These are phyloP conservation scores for Poecilia gillii DNA, from an alignment of 2,797 vertebrate genomes.

Conservation along the genomic window DNA sequence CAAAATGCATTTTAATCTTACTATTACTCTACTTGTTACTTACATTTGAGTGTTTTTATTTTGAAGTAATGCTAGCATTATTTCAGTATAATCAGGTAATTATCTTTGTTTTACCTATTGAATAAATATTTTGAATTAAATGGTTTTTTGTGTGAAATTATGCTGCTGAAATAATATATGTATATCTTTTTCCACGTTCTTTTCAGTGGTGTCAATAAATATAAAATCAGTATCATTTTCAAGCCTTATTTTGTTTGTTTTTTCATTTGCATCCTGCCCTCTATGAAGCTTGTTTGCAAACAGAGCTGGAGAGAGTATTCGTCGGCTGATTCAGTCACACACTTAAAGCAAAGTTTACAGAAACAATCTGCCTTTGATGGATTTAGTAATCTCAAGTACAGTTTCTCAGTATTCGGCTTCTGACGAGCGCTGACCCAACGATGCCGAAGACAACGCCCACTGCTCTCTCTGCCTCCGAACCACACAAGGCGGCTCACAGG, in stretches of 20 bases:
- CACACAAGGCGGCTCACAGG: background rate
- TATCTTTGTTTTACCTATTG: background rate
- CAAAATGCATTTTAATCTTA: background rate
- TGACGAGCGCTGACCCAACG: background rate
- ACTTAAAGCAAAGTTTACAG: background rate
- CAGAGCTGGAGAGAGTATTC: background rate
- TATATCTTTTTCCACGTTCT: background rate
- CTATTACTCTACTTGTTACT: background rate
- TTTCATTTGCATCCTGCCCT: background rate
- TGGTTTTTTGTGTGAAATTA: background rate
- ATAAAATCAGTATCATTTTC: background rate
- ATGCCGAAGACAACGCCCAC: slow-evolving; percentile 20
- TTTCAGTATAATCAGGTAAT: background rate
- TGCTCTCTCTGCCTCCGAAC: slow-evolving; percentile 40
- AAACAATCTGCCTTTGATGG: background rate
- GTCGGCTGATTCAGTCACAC: background rate
- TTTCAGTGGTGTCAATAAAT: background rate
- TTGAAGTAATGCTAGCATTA: background rate
- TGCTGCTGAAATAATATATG: background rate
- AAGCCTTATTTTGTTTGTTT: background rate
- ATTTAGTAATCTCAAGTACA: slow-evolving; percentile 7
- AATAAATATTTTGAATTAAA: background rate
- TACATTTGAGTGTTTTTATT: background rate
- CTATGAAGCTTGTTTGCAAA: background rate
- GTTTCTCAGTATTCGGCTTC: slow-evolving; percentile 11